Base-by-base conservation (phyloP, 2,888 invertebrate species). In the Malthinus flaveolus region DNA sequence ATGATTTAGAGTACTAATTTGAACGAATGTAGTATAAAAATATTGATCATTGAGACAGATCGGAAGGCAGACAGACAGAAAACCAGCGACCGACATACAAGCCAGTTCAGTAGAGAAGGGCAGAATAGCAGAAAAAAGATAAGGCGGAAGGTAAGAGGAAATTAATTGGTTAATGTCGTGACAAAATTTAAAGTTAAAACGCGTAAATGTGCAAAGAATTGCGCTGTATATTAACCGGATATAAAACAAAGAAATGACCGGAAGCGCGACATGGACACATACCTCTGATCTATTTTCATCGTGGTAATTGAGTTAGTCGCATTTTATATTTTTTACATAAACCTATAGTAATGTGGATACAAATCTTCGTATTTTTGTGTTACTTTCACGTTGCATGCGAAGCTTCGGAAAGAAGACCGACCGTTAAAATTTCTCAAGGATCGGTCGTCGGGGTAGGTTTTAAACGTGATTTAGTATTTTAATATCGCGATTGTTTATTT, bases 361-460 rank as follows among this genome's bases (percentile, higher is more conserved):
- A 23, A n/a, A 12, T 23, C 5, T 23, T 5, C 23, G 2, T 55
- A 49, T 49, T 56, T 37, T 12, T 49, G 12, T 44, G 49, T 32
- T 33, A 12, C 12, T 36, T 36, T 31, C 10, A 12, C 7, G 9
- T 49, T 23, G 39, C 44, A 31, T 49, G 49, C 34, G 49, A 55
- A 36, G 35, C 13, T 12, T 53, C 46, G 23, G 15, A 31, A 11
- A 47, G 55, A 35, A 66, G 68, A 54, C 84, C 85, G 34, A 77
- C 80, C 4, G 81, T 83, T 7, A 80, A 79, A 66, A 73, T 85
- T 59, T 79, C 81, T 33, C 85, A 85, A 77, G 86, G 86, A 61
- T 76, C 83, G 46, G 74, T 86, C 44, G 80, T 83, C 62, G 86
- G 86, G 75, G 86, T 86, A 78, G 82, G 83, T 78, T 37, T 47